Evolutionary conservation across 2,888 invertebrate genomes (phyloP).

Genomic region (Thalpophila matura): DNA sequence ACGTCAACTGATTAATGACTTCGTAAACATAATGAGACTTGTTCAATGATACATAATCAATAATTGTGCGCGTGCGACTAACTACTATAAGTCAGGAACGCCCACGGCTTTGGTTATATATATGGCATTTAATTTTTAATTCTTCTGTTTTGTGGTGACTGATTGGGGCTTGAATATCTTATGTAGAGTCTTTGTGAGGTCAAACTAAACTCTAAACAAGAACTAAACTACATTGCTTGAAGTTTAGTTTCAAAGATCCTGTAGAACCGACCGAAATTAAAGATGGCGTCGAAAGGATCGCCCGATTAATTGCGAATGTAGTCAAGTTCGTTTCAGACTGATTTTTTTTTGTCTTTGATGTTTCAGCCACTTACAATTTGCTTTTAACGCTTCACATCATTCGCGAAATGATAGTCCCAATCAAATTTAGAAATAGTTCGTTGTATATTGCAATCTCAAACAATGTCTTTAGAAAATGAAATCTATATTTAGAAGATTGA

Average conservation of each 20-base stretch:
- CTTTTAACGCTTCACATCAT: background rate
- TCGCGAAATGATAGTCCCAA: background rate
- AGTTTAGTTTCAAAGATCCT: conserved; percentile 38
- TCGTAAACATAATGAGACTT: conserved; percentile 84
- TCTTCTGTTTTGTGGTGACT: conserved; percentile 40
- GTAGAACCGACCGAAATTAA: conserved; percentile 33
- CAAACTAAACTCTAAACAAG: conserved; percentile 17
- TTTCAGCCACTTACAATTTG: conserved; percentile 3
- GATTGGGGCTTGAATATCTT: conserved; percentile 22
- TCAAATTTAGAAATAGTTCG: background rate
- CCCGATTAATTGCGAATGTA: conserved; percentile 28
- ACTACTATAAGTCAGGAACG: conserved; percentile 60
- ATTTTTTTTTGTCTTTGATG: conserved; percentile 24
- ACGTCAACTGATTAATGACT: conserved; percentile 85
- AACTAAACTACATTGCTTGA: conserved; percentile 30
- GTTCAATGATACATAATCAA: conserved; percentile 80
- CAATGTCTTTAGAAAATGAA: background rate
- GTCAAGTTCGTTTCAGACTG: conserved; percentile 10
- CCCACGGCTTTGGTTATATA: conserved; percentile 70
- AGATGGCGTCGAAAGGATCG: conserved; percentile 18
- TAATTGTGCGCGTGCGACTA: conserved; percentile 72
- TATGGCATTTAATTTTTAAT: conserved; percentile 61
- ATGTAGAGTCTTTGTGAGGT: background rate
- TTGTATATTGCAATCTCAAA: background rate
- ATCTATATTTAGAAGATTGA: background rate